Evolutionary conservation across 2,113 vertebrate genomes (phyloP).

Genomic region (Ornithorhynchus anatinus): DNA sequence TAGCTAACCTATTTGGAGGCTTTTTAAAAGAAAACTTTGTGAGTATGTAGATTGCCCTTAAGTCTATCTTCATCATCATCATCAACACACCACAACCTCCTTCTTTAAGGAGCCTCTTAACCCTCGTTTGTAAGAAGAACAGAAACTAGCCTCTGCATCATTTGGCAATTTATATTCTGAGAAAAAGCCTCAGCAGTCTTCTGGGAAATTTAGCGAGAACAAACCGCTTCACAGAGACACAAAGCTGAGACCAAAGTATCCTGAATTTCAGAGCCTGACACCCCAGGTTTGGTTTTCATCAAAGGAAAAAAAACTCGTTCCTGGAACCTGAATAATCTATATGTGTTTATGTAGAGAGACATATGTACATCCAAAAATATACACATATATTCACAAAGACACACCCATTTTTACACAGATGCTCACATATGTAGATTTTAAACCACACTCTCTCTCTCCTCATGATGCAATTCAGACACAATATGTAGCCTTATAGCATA

Average conservation of each 20-base stretch:
- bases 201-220: constrained; percentile 31
- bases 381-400: too few relatives aligned
- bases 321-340: neutral
- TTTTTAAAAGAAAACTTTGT: constrained; percentile 32
- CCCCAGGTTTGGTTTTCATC: constrained; percentile 2
- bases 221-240: constrained; percentile 28
- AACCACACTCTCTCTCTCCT: too few relatives aligned
- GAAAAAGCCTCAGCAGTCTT: constrained; percentile 35
- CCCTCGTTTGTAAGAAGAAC: too few relatives aligned
- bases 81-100: too few relatives aligned
- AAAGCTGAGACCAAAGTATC: constrained; percentile 7
- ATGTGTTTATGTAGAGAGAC: too few relatives aligned
- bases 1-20: too few relatives aligned
- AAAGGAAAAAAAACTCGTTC: neutral
- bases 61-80: constrained; percentile 51
- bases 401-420: too few relatives aligned
- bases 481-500: too few relatives aligned
- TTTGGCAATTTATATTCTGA: constrained; percentile 43
- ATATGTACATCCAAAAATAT: too few relatives aligned
- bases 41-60: constrained; percentile 55
- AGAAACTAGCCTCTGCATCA: constrained; percentile 28
- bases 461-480: too few relatives aligned
- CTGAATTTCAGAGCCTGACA: constrained; percentile 1
- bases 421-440: too few relatives aligned
- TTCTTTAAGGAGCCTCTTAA: too few relatives aligned